Base-by-base conservation (phyloP, 1,140 invertebrate species). In the Drosophila simulans region DNA sequence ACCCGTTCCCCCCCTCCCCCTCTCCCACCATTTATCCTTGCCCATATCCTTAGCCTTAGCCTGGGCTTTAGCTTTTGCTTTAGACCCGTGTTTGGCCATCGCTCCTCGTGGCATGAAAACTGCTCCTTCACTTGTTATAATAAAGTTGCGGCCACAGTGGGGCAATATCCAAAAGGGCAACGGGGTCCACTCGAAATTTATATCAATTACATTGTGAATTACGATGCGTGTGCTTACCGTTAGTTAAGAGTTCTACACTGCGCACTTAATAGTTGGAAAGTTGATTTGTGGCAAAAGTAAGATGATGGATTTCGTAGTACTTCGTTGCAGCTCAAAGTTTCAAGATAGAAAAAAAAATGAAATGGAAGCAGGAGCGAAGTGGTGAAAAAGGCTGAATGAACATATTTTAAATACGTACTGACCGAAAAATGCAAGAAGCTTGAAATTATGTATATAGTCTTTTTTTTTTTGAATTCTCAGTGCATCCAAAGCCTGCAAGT, bases 111-210 rank as follows among this genome's bases (percentile, higher is more conserved):
- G 45, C 43, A 43, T 65, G n/a, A 65, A 65, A 25, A 13, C 37
- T 39, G 37, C 37, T 39, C 11, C 37, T 13, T 12, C 37, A 13
- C 13, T 39, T 42, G 49, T 56, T 75, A 52, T 75, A 75, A 75
- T 75, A 75, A 75, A 75, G 70, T 65, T 75, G 72, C 59, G 71
- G 70, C 53, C 72, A 75, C 60, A 52, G 39, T 57, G 71, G 72
- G 68, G 43, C 71, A 73, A 74, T 74, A 62, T 55, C 60, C 59
- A 15, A 31, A 31, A 12, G 45, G 20, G 34, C 40, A 37, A 57
- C 20, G 39, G 22, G 34, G 37, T 15, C 48, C 48, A 40, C 48
- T 34, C 46, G 17, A 65, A 74, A 75, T 63, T 64, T 56, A 74
- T 75, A 65, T 75, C 71, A 75, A 75, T 75, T 75, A 45, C 53